phyloP scores from a whole-genome alignment of 2,888 invertebrate species.

The Gymnosoma rotundatum region DNA sequence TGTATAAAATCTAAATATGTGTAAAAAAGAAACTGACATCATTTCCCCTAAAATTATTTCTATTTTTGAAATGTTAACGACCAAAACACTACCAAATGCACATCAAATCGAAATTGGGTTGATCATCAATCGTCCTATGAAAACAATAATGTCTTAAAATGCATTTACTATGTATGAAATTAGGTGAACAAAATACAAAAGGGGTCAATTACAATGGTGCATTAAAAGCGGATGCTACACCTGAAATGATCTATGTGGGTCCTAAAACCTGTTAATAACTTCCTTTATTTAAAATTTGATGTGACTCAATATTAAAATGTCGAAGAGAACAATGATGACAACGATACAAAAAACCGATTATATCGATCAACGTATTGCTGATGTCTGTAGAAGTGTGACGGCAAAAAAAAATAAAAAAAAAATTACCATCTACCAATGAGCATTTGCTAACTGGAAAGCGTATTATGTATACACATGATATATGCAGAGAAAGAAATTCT shows the following conservation, averaged over 20 bases:
- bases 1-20: conserved; percentile 56
- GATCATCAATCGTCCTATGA: conserved; percentile 54
- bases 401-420: neutral
- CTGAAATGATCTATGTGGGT: conserved; percentile 40
- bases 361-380: conserved; percentile 32
- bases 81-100: conserved; percentile 65
- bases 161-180: conserved; percentile 43
- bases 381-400: conserved; percentile 29
- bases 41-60: conserved; percentile 69
- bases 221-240: conserved; percentile 46
- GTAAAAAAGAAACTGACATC: conserved; percentile 64
- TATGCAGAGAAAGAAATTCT: neutral
- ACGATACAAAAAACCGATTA: conserved; percentile 1
- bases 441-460: conserved; percentile 10
- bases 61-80: conserved; percentile 68
- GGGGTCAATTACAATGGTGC: conserved; percentile 56
- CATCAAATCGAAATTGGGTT: conserved; percentile 62
- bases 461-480: neutral
- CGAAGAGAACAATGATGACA: conserved; percentile 30
- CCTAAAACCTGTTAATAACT: conserved; percentile 34
- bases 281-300: conserved; percentile 48
- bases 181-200: conserved; percentile 57
- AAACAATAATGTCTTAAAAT: conserved; percentile 51
- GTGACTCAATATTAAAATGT: conserved; percentile 37
- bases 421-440: conserved; percentile 11